These are phyloP conservation scores for Bembecia ichneumoniformis DNA, from an alignment of 2,888 invertebrate genomes.

Conservation along the genomic window DNA sequence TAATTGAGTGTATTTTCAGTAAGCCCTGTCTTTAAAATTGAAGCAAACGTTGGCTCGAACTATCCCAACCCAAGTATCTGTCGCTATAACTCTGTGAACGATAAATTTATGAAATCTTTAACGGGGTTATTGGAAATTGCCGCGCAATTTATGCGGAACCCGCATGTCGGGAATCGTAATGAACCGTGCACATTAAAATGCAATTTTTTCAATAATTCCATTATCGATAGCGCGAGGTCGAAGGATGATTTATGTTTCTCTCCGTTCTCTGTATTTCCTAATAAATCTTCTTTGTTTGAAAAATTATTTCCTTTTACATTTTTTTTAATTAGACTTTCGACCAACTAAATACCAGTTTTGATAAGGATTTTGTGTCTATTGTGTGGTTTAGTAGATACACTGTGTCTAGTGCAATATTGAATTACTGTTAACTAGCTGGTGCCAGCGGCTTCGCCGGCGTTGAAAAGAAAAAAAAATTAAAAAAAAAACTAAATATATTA, in stretches of 20 bases:
- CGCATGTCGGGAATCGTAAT: constrained; percentile 31
- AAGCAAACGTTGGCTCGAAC: not conserved
- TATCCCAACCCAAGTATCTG: not conserved
- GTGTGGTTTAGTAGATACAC: too few relatives aligned
- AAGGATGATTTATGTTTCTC: not conserved
- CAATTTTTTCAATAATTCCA: constrained; percentile 8
- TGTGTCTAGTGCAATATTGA: too few relatives aligned
- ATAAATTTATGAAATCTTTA: constrained; percentile 30
- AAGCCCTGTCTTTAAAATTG: not conserved
- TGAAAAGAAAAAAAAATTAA: too few relatives aligned
- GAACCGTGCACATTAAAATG: constrained; percentile 29
- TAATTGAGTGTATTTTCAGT: too few relatives aligned
- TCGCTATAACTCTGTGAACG: constrained; percentile 11
- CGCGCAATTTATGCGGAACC: constrained; percentile 19
- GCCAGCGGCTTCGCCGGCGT: too few relatives aligned
- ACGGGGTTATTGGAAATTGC: constrained; percentile 27
- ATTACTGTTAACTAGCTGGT: too few relatives aligned
- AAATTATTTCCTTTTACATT: not conserved
- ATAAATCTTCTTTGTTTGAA: not conserved
- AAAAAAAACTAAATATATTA: too few relatives aligned
- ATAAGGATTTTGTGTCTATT: too few relatives aligned
- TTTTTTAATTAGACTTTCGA: too few relatives aligned
- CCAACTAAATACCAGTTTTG: too few relatives aligned
- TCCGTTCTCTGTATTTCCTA: not conserved
- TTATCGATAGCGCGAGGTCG: constrained; percentile 2